phyloP scores from a whole-genome alignment of 2,113 vertebrate species.

The Zosterops hypoxanthus region DNA sequence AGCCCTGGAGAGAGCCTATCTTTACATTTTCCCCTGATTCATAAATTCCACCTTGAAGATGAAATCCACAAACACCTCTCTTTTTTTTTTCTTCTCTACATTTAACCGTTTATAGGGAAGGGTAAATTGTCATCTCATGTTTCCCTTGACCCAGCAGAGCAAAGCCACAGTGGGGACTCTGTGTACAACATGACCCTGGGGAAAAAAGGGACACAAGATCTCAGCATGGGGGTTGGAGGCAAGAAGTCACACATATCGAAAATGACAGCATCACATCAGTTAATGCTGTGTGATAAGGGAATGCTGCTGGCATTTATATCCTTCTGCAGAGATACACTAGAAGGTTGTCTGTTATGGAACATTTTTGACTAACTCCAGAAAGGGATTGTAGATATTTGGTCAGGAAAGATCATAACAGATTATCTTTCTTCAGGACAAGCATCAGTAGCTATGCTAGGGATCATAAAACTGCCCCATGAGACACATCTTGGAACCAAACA shows the following conservation, averaged over 20 bases:
- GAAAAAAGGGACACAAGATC: constrained; percentile 70
- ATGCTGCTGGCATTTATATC: background rate
- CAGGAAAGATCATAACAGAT: background rate
- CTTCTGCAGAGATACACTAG: background rate
- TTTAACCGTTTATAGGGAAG: constrained; percentile 45
- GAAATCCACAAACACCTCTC: background rate
- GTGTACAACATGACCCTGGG: constrained; percentile 77
- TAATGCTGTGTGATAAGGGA: constrained; percentile 17
- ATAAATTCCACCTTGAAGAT: background rate
- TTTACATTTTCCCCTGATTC: background rate
- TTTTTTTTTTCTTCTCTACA: constrained; percentile 8
- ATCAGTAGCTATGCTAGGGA: background rate
- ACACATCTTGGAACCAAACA: background rate
- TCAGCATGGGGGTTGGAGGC: constrained; percentile 63
- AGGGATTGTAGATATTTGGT: background rate
- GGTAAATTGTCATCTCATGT: constrained; percentile 45
- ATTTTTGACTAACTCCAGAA: background rate
- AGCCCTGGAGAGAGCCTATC: background rate
- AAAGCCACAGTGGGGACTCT: constrained; percentile 80
- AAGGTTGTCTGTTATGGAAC: background rate
- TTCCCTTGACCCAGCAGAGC: constrained; percentile 76
- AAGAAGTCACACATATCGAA: constrained; percentile 60
- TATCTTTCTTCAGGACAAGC: background rate
- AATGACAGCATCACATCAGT: background rate
- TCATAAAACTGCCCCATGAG: background rate